Evolutionary conservation across 1,140 invertebrate genomes (phyloP).

Genomic region (Monomorium pharaonis): DNA sequence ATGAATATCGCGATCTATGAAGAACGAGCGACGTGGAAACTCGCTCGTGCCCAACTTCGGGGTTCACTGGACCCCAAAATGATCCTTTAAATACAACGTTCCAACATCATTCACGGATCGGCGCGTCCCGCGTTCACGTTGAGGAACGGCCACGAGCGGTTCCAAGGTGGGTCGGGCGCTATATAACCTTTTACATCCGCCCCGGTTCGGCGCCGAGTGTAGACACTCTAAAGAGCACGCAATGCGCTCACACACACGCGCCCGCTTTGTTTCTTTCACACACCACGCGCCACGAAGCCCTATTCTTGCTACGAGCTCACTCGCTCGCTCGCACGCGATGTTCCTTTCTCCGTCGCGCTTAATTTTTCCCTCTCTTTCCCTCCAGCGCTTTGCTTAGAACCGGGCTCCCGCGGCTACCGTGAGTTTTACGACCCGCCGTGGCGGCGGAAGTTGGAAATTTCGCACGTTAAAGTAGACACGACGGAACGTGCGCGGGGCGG

Average conservation of each 20-base stretch:
- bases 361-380: conserved; percentile 20
- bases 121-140: conserved; percentile 57
- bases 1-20: background rate
- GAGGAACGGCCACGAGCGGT: conserved; percentile 60
- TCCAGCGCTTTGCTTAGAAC: conserved; percentile 35
- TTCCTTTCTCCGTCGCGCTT: conserved; percentile 60
- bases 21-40: background rate
- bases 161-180: conserved; percentile 64
- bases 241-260: conserved; percentile 1
- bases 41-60: background rate
- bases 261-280: conserved; percentile 5
- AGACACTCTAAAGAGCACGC: conserved; percentile 25
- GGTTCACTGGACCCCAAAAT: background rate
- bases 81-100: background rate
- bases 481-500: conserved; percentile 25
- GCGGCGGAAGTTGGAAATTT: conserved; percentile 78
- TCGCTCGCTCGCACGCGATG: conserved; percentile 61
- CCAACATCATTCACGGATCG: conserved; percentile 25
- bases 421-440: conserved; percentile 78
- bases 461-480: conserved; percentile 71
- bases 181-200: conserved; percentile 71
- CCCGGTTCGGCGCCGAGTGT: conserved; percentile 52
- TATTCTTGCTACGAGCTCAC: conserved; percentile 45
- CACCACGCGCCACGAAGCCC: conserved; percentile 8
- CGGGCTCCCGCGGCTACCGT: conserved; percentile 71